Base-by-base conservation (phyloP, 23 tunicate species). In the Halocynthia aurantium region DNA sequence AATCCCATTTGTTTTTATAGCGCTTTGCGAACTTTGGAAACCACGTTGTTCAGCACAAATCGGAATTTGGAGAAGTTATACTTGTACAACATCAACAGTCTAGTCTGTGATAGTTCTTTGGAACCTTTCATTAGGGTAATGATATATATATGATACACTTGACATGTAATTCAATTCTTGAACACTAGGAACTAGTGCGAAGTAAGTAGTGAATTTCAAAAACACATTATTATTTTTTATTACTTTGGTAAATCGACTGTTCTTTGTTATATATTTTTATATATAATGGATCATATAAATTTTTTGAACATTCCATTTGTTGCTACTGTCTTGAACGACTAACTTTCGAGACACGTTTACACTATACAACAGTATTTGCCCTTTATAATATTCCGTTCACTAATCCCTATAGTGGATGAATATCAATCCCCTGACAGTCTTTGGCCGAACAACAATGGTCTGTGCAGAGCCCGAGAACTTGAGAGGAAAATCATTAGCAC, bases 391-490 rank as follows among this genome's bases (percentile, higher is more conserved):
- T 31, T 31, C 44, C 44, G 44, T 31, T 31, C 44, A 31, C 44
- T 31, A 31, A 31, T 31, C 44, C 1, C 56, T 53, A 51, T 54
- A 74, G 78, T 74, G 61, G 61, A 74, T 74, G 78, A 74, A 74
- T 64, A 6, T 31, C 18, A 40, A 74, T 74, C 78, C 64, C 13
- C 13, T 62, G 8, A 55, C 13, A 50, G 78, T 19, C 22, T 74
- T 74, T 56, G 78, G 78, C 19, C 78, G 78, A 54, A 64, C 78
- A 54, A 74, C 78, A 8, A 74, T 74, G 78, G 78, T 74, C 8
- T 74, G 78, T 52, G 78, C 60, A 8, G 64, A 74, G 64, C 78
- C 78, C 8, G 62, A 53, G n/a, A 54, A 52, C 31, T 64, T 74
- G 19, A 52, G 56, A 54, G 78, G 78, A 13, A 53, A 64, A 19